Evolutionary conservation across 2,888 invertebrate genomes (phyloP), one percentile per base, ranked within the genome.

Genomic region (Ferrisia virgata): DNA sequence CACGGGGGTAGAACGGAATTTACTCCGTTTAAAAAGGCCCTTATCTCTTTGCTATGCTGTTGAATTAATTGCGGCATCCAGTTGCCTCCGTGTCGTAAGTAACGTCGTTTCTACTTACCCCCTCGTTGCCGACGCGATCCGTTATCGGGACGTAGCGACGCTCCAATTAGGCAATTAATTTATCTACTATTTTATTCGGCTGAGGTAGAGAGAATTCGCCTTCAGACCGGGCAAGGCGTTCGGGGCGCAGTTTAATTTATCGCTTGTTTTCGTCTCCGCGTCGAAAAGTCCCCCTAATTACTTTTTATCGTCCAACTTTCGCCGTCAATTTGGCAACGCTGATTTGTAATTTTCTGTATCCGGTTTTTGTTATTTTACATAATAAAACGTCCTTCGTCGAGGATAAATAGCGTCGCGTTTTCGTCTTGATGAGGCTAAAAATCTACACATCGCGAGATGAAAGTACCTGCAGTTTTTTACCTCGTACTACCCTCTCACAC

Each of bases 121-220:
- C 58, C 13, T 28, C 25, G 8, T 8, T 13, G 11, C 13, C 9
- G 28, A 25, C 58, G 58, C 81, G 47, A 81, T 81, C 53, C 81
- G 81, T 81, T 81, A 81, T 81, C 81, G 81, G 81, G 81, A 81
- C 53, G 81, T 81, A 81, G 53, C 81, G 81, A 81, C 81, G 81
- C 81, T 81, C 81, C 81, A 81, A 81, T 81, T 81, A 81, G 81
- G 81, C 81, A 81, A 81, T 81, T 81, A 81, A 81, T 81, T 81
- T 81, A 81, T 81, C 53, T 81, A 81, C 81, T 81, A 81, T 81
- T 81, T 81, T 81, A 81, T 81, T 81, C 81, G 81, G 53, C 81
- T 81, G 81, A 53, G 53, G 81, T 81, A 43, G 81, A 53, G 81
- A 53, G 81, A 53, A 33, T 43, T 47, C 47, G 80, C 53, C 40